Percentiles rank a stretch among this genome's conserved stretches.
These are phyloP conservation scores for Chironomus tentans DNA, from an alignment of 2,888 invertebrate genomes.

Conservation along the genomic window DNA sequence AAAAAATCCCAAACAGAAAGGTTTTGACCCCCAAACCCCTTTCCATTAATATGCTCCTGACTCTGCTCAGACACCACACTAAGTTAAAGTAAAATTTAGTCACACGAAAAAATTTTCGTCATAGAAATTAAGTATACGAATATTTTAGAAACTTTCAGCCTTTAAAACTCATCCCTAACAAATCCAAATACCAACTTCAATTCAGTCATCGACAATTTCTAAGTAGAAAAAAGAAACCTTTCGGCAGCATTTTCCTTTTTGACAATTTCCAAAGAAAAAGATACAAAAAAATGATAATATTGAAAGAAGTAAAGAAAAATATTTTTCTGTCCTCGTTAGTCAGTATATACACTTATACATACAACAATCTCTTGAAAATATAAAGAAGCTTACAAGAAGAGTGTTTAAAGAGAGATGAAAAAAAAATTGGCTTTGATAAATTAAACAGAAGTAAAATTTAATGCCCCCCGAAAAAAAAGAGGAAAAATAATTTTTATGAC, in stretches of 20 bases:
- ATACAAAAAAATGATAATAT: neutral
- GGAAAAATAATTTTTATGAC: neutral
- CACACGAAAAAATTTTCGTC: no score
- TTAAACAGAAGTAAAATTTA: neutral
- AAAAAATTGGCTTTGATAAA: conserved; percentile 12
- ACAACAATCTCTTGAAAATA: no score
- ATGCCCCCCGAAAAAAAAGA: neutral
- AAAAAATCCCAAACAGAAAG: no score
- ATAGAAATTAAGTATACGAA: no score
- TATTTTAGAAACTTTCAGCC: no score
- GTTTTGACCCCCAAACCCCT: no score
- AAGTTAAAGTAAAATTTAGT: no score
- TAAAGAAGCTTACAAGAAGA: neutral
- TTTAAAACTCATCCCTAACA: no score
- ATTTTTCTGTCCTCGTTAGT: neutral
- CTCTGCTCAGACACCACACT: no score
- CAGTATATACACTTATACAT: no score
- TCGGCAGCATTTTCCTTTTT: neutral
- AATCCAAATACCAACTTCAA: no score
- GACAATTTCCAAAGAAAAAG: neutral
- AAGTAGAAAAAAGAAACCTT: neutral
- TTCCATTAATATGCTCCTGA: no score
- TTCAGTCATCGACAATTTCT: neutral
- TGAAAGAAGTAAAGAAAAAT: neutral
- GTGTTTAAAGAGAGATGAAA: neutral